Evolutionary conservation across 2,888 invertebrate species (phyloP), one percentile per base, ranked within the genome.

Genomic region (Trisateles emortualis): DNA sequence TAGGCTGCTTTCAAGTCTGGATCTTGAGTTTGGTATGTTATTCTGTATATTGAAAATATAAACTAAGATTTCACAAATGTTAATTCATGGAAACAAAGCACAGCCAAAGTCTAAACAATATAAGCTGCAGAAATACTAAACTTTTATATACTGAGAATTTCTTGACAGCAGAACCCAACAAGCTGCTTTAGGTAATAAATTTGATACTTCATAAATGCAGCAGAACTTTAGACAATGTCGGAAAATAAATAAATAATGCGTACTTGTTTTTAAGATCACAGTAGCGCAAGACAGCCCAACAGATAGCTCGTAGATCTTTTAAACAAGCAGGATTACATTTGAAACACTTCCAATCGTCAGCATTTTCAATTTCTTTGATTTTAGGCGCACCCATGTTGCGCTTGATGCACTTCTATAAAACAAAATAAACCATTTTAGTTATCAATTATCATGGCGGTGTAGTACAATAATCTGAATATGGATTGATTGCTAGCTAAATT

Each of bases 301-400:
- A 96, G 26, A 94, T 86, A n/a, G 96, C 95, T 26, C 96, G 93
- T 13, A 95, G 81, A 19, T 94, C 94, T 89, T 94, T 95, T 24
- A 96, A 79, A 74, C 95, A 95, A 53, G 90, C 93, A 0, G 95
- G 94, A 68, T 95, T 94, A 77, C 97, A 97, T 40, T 95, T 95
- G 71, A 96, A 96, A 83, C 97, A 97, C 75, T 95, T 94, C 97
- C 97, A 97, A 73, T 96, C 96, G 79, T 97, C 96, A 64, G 95
- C 95, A 52, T 94, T 95, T 77, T 96, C 95, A 65, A 97, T 96
- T 78, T 95, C 95, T 47, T 94, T 94, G 19, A 96, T 94, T 74
- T 95, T 95, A 14, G 93, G 85, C 2, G 87, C 72, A 8, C 96
- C 95, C 51, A 96, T 93, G 81, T 97, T 97, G 52, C 95, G 94